Evolutionary conservation across 2,888 invertebrate genomes (phyloP).

Genomic region (Beris morrisii): DNA sequence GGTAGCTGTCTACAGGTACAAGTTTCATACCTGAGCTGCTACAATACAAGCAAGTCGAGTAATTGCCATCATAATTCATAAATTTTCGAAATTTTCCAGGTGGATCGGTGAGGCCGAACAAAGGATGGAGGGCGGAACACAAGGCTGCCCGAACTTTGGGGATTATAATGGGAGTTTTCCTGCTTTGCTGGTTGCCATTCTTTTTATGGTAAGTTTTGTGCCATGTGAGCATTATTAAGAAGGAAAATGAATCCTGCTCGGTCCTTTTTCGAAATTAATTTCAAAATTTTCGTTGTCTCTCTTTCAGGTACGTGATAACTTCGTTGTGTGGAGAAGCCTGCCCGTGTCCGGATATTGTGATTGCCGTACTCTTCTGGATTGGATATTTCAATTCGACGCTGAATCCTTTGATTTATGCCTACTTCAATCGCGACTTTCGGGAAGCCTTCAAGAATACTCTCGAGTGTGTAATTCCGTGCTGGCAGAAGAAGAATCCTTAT

Average conservation of each 20-base stretch:
- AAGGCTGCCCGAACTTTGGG: constrained; percentile 94
- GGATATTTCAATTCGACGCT: constrained; percentile 96
- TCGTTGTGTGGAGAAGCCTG: constrained; percentile 84
- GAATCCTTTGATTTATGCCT: constrained; percentile 94
- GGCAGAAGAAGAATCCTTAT: constrained; percentile 55
- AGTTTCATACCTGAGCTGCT: no score
- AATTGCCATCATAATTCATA: no score
- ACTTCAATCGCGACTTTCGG: constrained; percentile 95
- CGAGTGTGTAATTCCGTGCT: constrained; percentile 82
- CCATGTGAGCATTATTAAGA: no score
- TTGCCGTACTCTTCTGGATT: constrained; percentile 94
- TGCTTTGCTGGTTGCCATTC: constrained; percentile 95
- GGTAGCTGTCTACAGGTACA: no score
- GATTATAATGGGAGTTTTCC: constrained; percentile 94
- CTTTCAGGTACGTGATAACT: constrained; percentile 81
- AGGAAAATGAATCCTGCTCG: no score
- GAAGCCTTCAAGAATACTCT: constrained; percentile 93
- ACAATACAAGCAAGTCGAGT: no score
- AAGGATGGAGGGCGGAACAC: constrained; percentile 86
- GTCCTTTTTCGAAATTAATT: constrained; percentile 1
- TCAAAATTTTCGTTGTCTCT: constrained; percentile 8
- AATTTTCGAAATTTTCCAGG: constrained; percentile 45
- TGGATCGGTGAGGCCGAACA: constrained; percentile 67
- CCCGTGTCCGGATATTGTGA: constrained; percentile 81
- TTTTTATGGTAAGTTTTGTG: constrained; percentile 80